Conservation (phyloP, 2,888 invertebrate species). For the Pollenia labialis region DNA sequence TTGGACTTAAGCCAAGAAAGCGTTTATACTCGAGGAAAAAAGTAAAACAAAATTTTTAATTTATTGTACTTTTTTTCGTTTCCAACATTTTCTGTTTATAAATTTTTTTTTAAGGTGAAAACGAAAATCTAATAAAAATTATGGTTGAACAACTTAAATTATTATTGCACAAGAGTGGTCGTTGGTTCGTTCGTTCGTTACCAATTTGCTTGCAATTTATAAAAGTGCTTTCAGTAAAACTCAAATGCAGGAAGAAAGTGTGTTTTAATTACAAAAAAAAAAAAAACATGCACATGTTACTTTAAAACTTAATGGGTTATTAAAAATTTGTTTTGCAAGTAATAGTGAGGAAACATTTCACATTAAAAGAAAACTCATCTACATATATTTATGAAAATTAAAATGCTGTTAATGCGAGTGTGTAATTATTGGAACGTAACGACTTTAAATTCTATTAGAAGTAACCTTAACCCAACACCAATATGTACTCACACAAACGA, state of each 20-base stretch:
- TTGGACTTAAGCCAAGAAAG: slow-evolving; percentile 58
- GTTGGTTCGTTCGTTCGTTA: slow-evolving; percentile 5
- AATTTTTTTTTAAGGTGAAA: slow-evolving; percentile 4
- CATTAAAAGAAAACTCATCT: too few species aligned
- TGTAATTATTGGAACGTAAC: too few species aligned
- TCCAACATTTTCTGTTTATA: not conserved
- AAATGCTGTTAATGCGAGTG: slow-evolving; percentile 1
- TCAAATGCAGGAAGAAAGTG: slow-evolving; percentile 35
- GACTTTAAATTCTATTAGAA: too few species aligned
- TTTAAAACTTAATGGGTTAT: slow-evolving; percentile 40
- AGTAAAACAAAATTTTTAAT: not conserved
- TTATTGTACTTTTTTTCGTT: slow-evolving; percentile 7
- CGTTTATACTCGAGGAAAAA: not conserved
- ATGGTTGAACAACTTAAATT: slow-evolving; percentile 45
- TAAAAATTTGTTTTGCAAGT: slow-evolving; percentile 38
- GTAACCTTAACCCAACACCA: too few species aligned
- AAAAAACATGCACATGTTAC: slow-evolving; percentile 28
- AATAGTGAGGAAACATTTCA: not conserved
- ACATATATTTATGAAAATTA: not conserved
- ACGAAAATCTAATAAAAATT: slow-evolving; percentile 50
- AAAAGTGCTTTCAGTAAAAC: slow-evolving; percentile 30
- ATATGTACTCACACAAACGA: too few species aligned
- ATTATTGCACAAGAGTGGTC: slow-evolving; percentile 12
- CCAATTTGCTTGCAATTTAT: slow-evolving; percentile 33
- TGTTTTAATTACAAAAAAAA: slow-evolving; percentile 44